Conservation (phyloP, 2,797 vertebrate genomes). For the Lacerta bilineata region DNA sequence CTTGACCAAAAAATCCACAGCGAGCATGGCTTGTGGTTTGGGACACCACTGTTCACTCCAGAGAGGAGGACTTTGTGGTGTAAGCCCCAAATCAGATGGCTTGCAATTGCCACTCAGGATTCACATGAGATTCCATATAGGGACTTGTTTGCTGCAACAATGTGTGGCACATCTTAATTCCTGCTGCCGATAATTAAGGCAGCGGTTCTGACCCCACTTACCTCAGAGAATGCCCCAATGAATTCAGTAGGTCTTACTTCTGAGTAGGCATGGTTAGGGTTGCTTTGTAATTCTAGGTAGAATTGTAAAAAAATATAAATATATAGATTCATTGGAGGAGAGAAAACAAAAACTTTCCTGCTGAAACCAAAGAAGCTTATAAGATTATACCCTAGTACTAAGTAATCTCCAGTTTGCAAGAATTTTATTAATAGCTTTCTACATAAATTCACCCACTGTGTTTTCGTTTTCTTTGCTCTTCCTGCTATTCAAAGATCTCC, state of each 20-base stretch:
- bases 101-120: neutral
- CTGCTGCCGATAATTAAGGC: neutral
- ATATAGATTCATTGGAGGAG: neutral
- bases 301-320: neutral
- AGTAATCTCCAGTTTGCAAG: neutral
- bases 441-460: constrained; percentile 6
- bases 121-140: neutral
- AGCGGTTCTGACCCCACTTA: no score
- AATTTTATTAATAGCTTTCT: constrained; percentile 28
- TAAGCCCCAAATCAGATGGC: neutral
- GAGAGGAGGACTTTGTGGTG: neutral
- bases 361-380: constrained; percentile 22
- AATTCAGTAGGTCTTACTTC: no score
- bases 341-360: constrained; percentile 29
- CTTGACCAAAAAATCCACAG: neutral
- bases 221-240: no score
- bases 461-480: constrained; percentile 32
- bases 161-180: neutral
- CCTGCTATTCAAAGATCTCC: constrained; percentile 15
- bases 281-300: neutral
- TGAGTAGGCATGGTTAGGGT: no score
- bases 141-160: neutral
- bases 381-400: constrained; percentile 5
- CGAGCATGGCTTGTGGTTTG: neutral
- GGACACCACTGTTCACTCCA: neutral